Evolutionary conservation across 2,113 vertebrate species (phyloP), one percentile per base, ranked within the genome.

Genomic region (Chaenocephalus aceratus): DNA sequence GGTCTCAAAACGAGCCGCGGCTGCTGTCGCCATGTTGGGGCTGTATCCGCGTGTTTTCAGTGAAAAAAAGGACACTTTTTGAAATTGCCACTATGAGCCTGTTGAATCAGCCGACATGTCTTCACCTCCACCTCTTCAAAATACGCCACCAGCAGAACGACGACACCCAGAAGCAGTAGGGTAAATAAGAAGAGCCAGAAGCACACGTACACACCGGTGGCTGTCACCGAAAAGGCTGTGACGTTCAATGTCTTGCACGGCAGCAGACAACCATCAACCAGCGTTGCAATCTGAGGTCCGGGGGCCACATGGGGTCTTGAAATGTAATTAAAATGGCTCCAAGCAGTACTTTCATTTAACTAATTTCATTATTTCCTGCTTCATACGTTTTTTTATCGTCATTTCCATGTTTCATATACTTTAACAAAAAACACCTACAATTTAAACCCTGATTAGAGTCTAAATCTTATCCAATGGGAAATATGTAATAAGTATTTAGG

Each of bases 21-120:
- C 61, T 65, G 87, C 85, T 87, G 91, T 91, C 95, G 95, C 95
- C 94, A 95, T 95, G 91, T 94, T 93, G 92, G 81, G 68, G 88
- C 83, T 59, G 88, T 74, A 80, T 91, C 83, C 58, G 79, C 52
- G 49, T 52, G 26, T 60, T 82, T 84, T 82, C 82, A 79, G 64
- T 5, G 53, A 70, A 14, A 48, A 11, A 68, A 68, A 0, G 48
- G 65, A 76, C 72, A 71, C 77, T 62, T 77, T 34, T 34, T 48
- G 10, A n/a, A 66, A 18, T 57, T 14, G 2, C 13, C 21, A 36
- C n/a, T 8, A 34, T 21, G 51, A 57, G 45, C 46, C 30, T 11
- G 51, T 10, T 11, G 54, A 58, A 21, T 70, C 1, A 48, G 64
- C 66, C 56, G 44, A 67, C 52, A 53, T 52, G 71, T 15, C 75